Percentiles rank a stretch among this genome's conserved stretches.
Evolutionary conservation across 2,113 vertebrate species (phyloP).

Genomic region (Litocranius walleri): DNA sequence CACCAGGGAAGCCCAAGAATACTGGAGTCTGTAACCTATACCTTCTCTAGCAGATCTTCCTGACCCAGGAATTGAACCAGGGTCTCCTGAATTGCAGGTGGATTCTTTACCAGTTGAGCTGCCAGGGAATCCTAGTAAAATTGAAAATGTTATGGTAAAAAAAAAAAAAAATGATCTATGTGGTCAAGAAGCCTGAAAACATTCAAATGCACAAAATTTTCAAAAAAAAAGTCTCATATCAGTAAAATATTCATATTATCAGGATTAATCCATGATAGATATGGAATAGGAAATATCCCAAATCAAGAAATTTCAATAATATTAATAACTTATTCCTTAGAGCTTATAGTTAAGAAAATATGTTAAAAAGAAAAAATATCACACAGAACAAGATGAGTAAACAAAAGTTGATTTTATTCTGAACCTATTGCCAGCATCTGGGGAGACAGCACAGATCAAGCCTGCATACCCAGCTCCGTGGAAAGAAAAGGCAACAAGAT

Average conservation of each 20-base stretch:
- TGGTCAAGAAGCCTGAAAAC: not conserved
- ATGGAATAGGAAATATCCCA: not conserved
- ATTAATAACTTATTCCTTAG: not conserved
- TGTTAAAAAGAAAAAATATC: not conserved
- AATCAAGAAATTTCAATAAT: not conserved
- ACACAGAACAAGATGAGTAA: not conserved
- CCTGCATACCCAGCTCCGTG: not conserved
- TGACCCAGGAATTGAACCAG: not conserved
- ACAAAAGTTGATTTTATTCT: not conserved
- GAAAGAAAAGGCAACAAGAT: not conserved
- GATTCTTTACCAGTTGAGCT: not conserved
- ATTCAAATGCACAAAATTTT: not conserved
- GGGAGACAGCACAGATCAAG: not conserved
- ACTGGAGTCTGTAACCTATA: not conserved
- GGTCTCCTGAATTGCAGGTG: not conserved
- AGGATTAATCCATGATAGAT: not conserved
- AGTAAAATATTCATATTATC: not conserved
- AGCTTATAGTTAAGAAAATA: not conserved
- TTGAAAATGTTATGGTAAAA: not conserved
- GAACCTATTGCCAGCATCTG: not conserved
- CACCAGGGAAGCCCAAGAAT: not conserved
- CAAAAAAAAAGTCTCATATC: not conserved
- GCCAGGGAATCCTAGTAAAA: not conserved
- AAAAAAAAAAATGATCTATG: not conserved
- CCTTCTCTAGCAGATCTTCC: not conserved